Percentiles rank a stretch among this genome's conserved stretches.
Conservation (phyloP, 2,113 vertebrate genomes). For the Pluvianellus socialis region DNA sequence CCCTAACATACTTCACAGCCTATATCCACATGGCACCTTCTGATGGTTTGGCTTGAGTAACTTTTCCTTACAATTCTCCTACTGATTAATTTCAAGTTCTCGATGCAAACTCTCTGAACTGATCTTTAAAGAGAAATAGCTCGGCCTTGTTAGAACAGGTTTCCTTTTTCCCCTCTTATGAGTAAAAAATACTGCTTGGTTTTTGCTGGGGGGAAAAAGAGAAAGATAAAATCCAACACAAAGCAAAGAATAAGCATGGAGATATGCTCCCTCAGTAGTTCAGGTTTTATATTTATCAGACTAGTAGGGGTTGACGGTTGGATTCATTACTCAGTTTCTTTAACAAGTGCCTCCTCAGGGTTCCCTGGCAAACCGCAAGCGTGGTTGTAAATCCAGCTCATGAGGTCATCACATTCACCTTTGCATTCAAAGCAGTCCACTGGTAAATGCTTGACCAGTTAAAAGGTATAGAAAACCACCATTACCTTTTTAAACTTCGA, state of each 20-base stretch:
- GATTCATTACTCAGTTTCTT: background rate
- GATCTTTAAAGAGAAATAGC: background rate
- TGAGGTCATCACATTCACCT: rapidly evolving
- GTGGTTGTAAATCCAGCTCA: background rate
- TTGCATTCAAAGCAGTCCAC: background rate
- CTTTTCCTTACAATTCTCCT: background rate
- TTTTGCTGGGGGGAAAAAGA: background rate
- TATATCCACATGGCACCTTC: background rate
- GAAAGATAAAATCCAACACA: background rate
- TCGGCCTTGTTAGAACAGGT: background rate
- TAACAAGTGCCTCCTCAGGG: background rate
- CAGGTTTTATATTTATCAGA: background rate
- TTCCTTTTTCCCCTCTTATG: background rate
- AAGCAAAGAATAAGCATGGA: background rate
- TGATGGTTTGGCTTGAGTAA: background rate
- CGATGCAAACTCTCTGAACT: background rate
- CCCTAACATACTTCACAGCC: background rate
- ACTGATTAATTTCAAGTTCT: background rate
- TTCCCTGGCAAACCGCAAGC: background rate
- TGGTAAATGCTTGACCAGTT: background rate
- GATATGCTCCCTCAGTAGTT: background rate
- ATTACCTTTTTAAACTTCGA: background rate
- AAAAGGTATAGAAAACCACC: background rate
- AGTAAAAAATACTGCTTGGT: background rate
- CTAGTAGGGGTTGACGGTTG: background rate